A percentile compares a stretch with the other conserved stretches of the same genome.
These are phyloP conservation scores for Stenchaetothrips biformis DNA, from an alignment of 2,888 invertebrate species.

Conservation along the genomic window DNA sequence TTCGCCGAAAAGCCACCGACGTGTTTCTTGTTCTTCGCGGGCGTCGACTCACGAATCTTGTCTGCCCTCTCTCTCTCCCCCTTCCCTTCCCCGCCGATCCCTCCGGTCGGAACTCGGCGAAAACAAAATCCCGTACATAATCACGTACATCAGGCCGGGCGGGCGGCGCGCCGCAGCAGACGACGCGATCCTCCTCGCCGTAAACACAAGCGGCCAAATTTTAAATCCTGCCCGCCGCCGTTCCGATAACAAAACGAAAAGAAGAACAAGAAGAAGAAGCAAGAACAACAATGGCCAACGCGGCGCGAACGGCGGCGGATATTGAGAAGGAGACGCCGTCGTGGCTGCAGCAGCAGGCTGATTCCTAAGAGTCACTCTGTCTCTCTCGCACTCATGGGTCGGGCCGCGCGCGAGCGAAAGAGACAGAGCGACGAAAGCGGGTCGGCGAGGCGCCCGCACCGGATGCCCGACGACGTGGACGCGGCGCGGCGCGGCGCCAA, in stretches of 20 bases:
- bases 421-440: background rate
- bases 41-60: slow-evolving; percentile 6
- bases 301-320: background rate
- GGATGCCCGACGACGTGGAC: background rate
- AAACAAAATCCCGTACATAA: too few species aligned
- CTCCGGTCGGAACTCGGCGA: background rate
- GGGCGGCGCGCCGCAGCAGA: too few species aligned
- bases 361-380: background rate
- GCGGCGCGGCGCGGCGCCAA: background rate
- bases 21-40: background rate
- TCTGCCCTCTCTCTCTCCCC: background rate
- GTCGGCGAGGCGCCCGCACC: too few species aligned
- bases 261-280: background rate
- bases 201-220: too few species aligned
- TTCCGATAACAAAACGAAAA: background rate
- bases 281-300: background rate
- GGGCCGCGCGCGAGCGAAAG: background rate
- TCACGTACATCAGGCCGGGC: too few species aligned
- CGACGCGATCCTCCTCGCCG: too few species aligned
- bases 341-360: background rate
- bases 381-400: background rate
- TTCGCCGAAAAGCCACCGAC: slow-evolving; percentile 18
- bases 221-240: background rate
- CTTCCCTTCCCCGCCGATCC: background rate
- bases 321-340: background rate